Percentiles rank a stretch among this genome's conserved stretches.
Evolutionary conservation across 2,888 invertebrate genomes (phyloP).

Genomic region (Pachydiplax longipennis): DNA sequence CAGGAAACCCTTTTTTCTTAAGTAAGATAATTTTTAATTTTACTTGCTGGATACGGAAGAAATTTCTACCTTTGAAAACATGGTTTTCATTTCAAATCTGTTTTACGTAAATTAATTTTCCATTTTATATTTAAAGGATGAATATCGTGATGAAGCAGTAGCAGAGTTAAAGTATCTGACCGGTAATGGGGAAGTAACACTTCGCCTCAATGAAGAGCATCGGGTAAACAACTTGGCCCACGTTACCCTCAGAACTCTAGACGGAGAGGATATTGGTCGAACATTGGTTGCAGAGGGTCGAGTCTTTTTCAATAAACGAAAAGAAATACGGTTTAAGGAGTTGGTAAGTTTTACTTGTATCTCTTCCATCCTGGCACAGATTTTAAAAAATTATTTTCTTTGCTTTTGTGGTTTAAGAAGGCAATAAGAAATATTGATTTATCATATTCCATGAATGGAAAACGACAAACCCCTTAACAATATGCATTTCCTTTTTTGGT

Average conservation of each 20-base stretch:
- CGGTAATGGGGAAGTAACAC: constrained; percentile 68
- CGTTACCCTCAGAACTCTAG: constrained; percentile 58
- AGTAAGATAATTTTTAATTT: too few relatives aligned
- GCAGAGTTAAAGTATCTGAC: constrained; percentile 67
- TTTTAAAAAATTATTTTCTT: too few relatives aligned
- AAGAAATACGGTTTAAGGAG: constrained; percentile 81
- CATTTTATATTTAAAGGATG: constrained; percentile 62
- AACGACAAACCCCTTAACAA: too few relatives aligned
- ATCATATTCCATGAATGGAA: too few relatives aligned
- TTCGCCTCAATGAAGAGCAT: constrained; percentile 78
- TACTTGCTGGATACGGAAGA: too few relatives aligned
- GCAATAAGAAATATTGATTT: too few relatives aligned
- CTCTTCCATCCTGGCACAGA: too few relatives aligned
- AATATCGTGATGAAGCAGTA: constrained; percentile 79
- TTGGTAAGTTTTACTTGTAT: constrained; percentile 64
- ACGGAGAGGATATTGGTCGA: constrained; percentile 75
- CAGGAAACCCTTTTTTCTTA: too few relatives aligned
- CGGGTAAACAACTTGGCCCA: constrained; percentile 61
- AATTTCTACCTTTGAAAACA: too few relatives aligned
- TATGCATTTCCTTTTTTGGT: too few relatives aligned
- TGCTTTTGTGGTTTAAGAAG: too few relatives aligned
- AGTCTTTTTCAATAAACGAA: constrained; percentile 79
- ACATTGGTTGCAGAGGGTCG: constrained; percentile 86
- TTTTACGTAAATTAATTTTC: constrained; percentile 49
- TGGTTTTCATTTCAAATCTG: background rate